Evolutionary conservation across 2,113 vertebrate species (phyloP), one percentile per base, ranked within the genome.

Genomic region (Pholis gunnellus): DNA sequence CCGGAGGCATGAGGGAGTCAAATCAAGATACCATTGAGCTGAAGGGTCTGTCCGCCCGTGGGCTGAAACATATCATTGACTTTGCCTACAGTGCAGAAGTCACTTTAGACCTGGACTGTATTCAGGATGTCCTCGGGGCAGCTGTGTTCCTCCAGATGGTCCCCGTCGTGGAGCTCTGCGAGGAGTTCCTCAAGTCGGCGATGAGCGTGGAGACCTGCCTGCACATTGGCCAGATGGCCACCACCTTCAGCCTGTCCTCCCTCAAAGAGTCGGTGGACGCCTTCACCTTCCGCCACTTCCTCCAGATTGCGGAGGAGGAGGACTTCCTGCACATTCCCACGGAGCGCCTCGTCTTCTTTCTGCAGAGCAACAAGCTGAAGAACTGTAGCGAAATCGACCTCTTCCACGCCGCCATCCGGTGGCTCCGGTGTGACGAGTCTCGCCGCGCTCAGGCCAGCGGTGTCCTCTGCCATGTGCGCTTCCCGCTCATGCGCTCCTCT

Each of bases 121-220:
- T 99, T 86, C 97, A 99, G 94, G 98, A 99, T 1, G 98, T 99
- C 72, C 96, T 99, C 50, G 98, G 98, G 0, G 98, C 98, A 0
- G 98, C 98, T 0, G 98, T 99, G 72, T 99, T 99, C 91, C 96
- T 99, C 67, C 98, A 99, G 96, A 99, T 99, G 97, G 96, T 96
- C 68, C 97, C 98, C 0, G 97, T 99, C 1, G 97, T 99, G 87
- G 97, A 98, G 92, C 97, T 99, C 44, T 99, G 98, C 0, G 98
- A 99, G 90, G 98, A 99, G 86, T 99, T 99, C 85, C 96, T 99
- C 20, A 99, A 99, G 91, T 98, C 97, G 0, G 98, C 97, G 40
- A 99, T 99, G 97, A 99, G 97, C 0, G 98, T 99, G 2, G 97
- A 99, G 90, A 99, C 98, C 0, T 99, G 98, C 82, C 93, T 99